Evolutionary conservation across 1,140 invertebrate genomes (phyloP).

Genomic region (Cotesia typhae): DNA sequence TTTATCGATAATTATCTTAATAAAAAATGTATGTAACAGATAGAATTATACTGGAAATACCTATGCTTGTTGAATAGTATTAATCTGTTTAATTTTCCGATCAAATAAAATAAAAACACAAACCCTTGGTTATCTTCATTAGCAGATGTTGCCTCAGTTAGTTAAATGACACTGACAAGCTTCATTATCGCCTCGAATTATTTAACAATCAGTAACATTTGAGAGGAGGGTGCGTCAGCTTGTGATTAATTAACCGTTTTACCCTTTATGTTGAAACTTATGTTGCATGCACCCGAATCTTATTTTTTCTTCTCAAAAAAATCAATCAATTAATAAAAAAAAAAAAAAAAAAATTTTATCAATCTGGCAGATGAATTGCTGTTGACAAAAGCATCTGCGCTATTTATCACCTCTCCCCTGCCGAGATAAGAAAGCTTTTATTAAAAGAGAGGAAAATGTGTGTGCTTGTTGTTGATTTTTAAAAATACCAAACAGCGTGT

Average conservation of each 20-base stretch:
- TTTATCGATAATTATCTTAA: background rate
- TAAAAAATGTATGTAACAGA: too few relatives aligned
- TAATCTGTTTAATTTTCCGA: background rate
- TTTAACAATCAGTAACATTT: background rate
- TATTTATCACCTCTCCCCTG: too few relatives aligned
- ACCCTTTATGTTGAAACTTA: background rate
- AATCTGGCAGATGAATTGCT: too few relatives aligned
- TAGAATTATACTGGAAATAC: too few relatives aligned
- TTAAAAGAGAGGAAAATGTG: background rate
- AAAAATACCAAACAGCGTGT: slow-evolving; percentile 18
- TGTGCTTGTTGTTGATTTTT: background rate
- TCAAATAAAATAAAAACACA: background rate
- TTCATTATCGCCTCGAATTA: slow-evolving; percentile 6
- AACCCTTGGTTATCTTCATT: background rate
- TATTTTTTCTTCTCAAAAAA: too few relatives aligned
- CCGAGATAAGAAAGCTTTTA: background rate
- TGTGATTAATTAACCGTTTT: background rate
- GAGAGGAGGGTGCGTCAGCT: background rate
- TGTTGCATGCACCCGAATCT: background rate
- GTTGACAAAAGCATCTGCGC: too few relatives aligned
- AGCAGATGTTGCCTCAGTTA: background rate
- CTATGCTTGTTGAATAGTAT: background rate
- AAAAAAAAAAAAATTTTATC: too few relatives aligned
- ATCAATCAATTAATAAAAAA: too few relatives aligned
- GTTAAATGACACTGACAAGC: slow-evolving; percentile 7